Base-by-base conservation (phyloP, 1,140 invertebrate genomes). In the Brachionus rubens region DNA sequence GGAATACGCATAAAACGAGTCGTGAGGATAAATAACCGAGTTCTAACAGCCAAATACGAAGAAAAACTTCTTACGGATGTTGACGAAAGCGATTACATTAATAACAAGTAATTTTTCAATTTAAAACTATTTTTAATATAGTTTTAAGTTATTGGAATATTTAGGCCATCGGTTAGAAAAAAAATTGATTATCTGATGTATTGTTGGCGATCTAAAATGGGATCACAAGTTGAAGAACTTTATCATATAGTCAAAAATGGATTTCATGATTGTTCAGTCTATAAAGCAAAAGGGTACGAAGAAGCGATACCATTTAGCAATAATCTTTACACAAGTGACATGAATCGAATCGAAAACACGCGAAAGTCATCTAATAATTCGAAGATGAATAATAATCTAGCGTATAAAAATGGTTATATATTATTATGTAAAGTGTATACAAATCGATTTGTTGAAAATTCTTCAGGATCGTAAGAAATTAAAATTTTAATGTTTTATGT, bases 291-390 rank as follows among this genome's bases (percentile, higher is more conserved):
- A 7, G 80, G 80, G 0, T 78, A 81, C 77, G 81, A 83, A 76
- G 82, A 79, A 77, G 82, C 82, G 67, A 81, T 85, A n/a, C 81
- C 82, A 5, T 78, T 84, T 30, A 82, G 82, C 52, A 85, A 85
- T 78, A 83, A 82, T 75, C 68, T 85, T 26, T 81, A 79, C 79
- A 59, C 84, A 40, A 81, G 82, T 46, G 83, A 85, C 77, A 59
- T 79, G 56, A 78, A 79, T 46, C 62, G 83, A 26, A 84, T 84
- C 6, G 77, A 79, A 48, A 75, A 79, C 76, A 75, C 79, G 16
- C 77, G 68, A 14, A 79, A 80, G 62, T 62, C 21, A 10, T 41
- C 30, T 5, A 30, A n/a, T n/a, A n/a, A 40, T 72, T 72, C 68
- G 10, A 72, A 50, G 30, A 33, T 12, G 21, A 56, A 56, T 21